A percentile compares a stretch with the other conserved stretches of the same genome.
These are phyloP conservation scores for Drosophila putrida DNA, from an alignment of 2,888 invertebrate genomes.

Conservation along the genomic window DNA sequence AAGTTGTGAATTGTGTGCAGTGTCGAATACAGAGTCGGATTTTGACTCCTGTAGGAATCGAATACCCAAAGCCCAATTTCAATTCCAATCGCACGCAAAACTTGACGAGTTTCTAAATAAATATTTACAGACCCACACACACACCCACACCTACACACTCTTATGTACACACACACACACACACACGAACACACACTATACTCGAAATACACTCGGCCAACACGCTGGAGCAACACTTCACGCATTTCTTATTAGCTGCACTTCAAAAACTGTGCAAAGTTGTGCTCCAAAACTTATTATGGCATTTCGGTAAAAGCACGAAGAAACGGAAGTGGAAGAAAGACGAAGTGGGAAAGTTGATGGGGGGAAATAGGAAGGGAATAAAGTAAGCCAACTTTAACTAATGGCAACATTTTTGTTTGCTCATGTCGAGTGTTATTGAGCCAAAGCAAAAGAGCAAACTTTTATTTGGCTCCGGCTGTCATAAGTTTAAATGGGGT, in stretches of 20 bases:
- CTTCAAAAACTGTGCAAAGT: conserved; percentile 57
- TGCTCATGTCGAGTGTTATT: conserved; percentile 65
- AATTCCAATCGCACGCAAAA: conserved; percentile 64
- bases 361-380: conserved; percentile 1
- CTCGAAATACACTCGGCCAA: conserved; percentile 41
- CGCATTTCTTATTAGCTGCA: conserved; percentile 77
- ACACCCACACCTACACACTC: conserved; percentile 4
- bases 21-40: conserved; percentile 12
- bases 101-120: conserved; percentile 69
- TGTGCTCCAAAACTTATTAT: conserved; percentile 67
- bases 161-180: neutral
- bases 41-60: conserved; percentile 19
- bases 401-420: conserved; percentile 72
- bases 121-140: conserved; percentile 65
- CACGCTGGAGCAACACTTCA: conserved; percentile 64
- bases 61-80: conserved; percentile 54
- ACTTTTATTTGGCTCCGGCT: conserved; percentile 71
- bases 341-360: neutral
- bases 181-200: conserved; percentile 20
- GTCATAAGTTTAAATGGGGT: conserved; percentile 75
- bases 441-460: conserved; percentile 62
- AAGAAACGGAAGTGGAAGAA: conserved; percentile 20
- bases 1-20: neutral
- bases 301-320: conserved; percentile 22
- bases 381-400: conserved; percentile 57